phyloP scores from a whole-genome alignment of 2,113 vertebrate genomes.

The Pedionomus torquatus region DNA sequence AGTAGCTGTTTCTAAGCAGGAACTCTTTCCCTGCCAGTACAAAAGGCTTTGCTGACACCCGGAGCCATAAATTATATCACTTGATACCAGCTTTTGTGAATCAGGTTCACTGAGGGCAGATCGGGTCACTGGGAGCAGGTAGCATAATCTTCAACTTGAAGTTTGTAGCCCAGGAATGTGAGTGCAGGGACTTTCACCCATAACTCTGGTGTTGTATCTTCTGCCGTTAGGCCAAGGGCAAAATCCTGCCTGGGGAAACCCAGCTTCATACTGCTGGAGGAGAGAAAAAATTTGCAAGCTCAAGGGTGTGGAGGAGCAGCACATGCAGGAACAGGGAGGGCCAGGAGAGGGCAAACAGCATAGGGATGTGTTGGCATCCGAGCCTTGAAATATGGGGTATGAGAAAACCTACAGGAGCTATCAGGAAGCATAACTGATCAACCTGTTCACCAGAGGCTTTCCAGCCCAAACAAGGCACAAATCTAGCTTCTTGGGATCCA shows the following conservation, averaged over 20 bases:
- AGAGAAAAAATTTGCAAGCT: not conserved
- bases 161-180: not conserved
- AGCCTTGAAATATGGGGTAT: not conserved
- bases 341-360: not conserved
- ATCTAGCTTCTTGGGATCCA: not conserved
- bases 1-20: not conserved
- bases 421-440: not conserved
- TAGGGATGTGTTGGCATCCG: not conserved
- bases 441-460: not conserved
- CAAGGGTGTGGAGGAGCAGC: not conserved
- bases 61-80: not conserved
- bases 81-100: not conserved
- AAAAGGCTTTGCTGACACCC: not conserved
- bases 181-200: fast-evolving
- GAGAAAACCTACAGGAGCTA: not conserved
- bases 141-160: not conserved
- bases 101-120: not conserved
- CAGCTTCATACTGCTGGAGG: not conserved
- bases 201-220: fast-evolving
- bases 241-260: not conserved
- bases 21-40: not conserved
- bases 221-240: not conserved
- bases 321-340: not conserved
- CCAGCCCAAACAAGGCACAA: not conserved
- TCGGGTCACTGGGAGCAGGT: fast-evolving